Conservation (phyloP, 2,888 invertebrate genomes). For the Stenurella melanura region DNA sequence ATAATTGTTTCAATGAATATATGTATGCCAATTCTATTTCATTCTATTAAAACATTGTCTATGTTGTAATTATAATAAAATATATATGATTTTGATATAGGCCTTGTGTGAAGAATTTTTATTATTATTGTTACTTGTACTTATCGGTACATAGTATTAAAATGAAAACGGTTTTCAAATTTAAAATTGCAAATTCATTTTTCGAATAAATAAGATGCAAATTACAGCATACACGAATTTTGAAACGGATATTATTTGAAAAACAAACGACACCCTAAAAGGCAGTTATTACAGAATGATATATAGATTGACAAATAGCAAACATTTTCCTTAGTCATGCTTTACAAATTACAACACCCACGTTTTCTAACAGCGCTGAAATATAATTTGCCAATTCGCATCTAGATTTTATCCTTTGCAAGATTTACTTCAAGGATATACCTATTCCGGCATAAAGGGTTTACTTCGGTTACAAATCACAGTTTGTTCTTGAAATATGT, state of each 20-base stretch:
- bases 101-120: too few relatives aligned
- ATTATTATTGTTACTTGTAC: too few relatives aligned
- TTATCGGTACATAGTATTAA: too few relatives aligned
- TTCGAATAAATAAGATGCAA: neutral
- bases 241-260: conserved; percentile 56
- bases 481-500: conserved; percentile 7
- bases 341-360: conserved; percentile 59
- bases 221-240: conserved; percentile 40
- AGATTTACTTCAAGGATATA: conserved; percentile 34
- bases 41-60: too few relatives aligned
- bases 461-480: conserved; percentile 7
- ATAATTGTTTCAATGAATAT: neutral
- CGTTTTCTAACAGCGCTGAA: conserved; percentile 48
- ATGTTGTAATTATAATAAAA: too few relatives aligned
- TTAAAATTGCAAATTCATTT: neutral
- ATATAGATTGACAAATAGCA: conserved; percentile 61
- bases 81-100: too few relatives aligned
- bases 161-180: neutral
- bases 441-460: conserved; percentile 21
- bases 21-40: too few relatives aligned
- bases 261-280: conserved; percentile 56
- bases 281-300: conserved; percentile 58
- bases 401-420: conserved; percentile 39
- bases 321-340: conserved; percentile 57
- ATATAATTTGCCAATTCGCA: conserved; percentile 52